Percentiles rank a stretch among this genome's conserved stretches.
Evolutionary conservation across 1,140 invertebrate genomes (phyloP).

Genomic region (Brevipalpus yothersi): DNA sequence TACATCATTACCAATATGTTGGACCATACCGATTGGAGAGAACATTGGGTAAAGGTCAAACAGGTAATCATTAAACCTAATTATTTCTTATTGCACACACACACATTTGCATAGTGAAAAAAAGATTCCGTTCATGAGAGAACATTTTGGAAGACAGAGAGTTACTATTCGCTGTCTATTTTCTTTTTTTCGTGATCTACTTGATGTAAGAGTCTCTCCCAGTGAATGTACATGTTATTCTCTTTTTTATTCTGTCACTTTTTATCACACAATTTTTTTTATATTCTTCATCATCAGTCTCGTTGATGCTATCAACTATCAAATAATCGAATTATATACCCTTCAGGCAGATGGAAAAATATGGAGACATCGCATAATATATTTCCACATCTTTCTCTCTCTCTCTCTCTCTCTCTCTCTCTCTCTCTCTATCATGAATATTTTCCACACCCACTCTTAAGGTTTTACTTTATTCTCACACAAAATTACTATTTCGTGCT

Average conservation of each 20-base stretch:
- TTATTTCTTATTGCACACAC: background rate
- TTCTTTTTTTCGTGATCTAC: too few relatives aligned
- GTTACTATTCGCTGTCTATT: background rate
- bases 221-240: too few relatives aligned
- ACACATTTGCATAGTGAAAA: background rate
- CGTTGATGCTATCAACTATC: background rate
- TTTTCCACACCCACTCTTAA: too few relatives aligned
- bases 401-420: too few relatives aligned
- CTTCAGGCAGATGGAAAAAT: background rate
- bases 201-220: too few relatives aligned
- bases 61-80: slow-evolving; percentile 36
- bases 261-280: too few relatives aligned
- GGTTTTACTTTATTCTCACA: too few relatives aligned
- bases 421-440: too few relatives aligned
- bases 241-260: too few relatives aligned
- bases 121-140: background rate
- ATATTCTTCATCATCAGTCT: background rate
- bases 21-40: slow-evolving; percentile 95
- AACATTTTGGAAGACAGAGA: background rate
- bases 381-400: too few relatives aligned
- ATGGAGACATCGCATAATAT: background rate
- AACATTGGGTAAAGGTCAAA: slow-evolving; percentile 95
- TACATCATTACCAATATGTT: slow-evolving; percentile 36
- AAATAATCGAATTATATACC: background rate
- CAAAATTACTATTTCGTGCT: too few relatives aligned